Percentiles rank a stretch among this genome's conserved stretches.
These are phyloP conservation scores for Oscheius sp. DNA, from an alignment of 2,888 invertebrate species.

Conservation along the genomic window DNA sequence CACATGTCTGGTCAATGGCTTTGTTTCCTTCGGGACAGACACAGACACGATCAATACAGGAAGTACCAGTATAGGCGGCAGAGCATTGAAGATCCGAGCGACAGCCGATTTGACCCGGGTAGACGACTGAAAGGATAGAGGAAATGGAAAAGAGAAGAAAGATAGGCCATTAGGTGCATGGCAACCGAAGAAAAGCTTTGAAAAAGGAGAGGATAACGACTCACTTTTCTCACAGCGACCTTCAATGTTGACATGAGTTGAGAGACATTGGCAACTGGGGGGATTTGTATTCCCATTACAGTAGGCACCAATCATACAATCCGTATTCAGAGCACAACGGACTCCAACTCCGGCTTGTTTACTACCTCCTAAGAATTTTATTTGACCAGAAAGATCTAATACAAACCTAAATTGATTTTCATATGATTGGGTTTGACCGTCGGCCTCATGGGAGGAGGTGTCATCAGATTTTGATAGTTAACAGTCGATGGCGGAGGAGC, in stretches of 20 bases:
- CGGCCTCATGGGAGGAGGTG: slow-evolving; percentile 23
- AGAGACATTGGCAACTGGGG: slow-evolving; percentile 69
- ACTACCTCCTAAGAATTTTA: slow-evolving; percentile 47
- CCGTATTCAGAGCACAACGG: slow-evolving; percentile 66
- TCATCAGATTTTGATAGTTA: slow-evolving; percentile 8
- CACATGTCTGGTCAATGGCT: slow-evolving; percentile 69
- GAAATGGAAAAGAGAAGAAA: neutral
- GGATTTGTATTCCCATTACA: slow-evolving; percentile 69
- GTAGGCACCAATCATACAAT: slow-evolving; percentile 70
- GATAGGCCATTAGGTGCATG: neutral
- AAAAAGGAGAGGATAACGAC: slow-evolving; percentile 19
- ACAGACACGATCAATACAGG: slow-evolving; percentile 65
- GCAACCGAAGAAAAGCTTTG: neutral
- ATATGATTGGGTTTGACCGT: slow-evolving; percentile 49
- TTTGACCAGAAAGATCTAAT: neutral
- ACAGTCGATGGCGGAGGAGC: neutral
- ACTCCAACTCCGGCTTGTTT: slow-evolving; percentile 67
- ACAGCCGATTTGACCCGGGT: slow-evolving; percentile 70
- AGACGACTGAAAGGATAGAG: slow-evolving; percentile 64
- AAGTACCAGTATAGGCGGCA: slow-evolving; percentile 64
- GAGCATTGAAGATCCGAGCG: slow-evolving; percentile 66
- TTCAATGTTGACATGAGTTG: slow-evolving; percentile 69
- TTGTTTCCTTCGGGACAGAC: slow-evolving; percentile 67
- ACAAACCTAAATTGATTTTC: slow-evolving; percentile 45
- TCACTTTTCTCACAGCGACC: slow-evolving; percentile 68